These are phyloP conservation scores for Stramonita haemastoma DNA, from an alignment of 2,888 invertebrate species.

Conservation along the genomic window DNA sequence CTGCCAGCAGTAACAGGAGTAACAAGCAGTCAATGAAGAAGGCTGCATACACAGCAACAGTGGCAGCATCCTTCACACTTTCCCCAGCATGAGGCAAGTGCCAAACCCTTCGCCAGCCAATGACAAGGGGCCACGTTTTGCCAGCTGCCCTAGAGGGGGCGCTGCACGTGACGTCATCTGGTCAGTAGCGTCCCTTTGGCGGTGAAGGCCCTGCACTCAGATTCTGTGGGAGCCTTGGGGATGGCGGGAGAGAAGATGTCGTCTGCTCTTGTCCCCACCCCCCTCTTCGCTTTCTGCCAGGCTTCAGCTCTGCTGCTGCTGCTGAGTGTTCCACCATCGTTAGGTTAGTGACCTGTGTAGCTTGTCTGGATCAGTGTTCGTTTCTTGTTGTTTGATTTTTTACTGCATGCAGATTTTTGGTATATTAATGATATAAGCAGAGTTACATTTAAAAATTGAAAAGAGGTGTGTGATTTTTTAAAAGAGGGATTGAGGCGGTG, in stretches of 20 bases:
- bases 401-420: no score
- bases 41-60: background rate
- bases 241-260: background rate
- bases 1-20: background rate
- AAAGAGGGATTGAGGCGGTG: no score
- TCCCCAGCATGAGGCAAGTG: background rate
- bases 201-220: background rate
- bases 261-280: background rate
- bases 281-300: background rate
- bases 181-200: background rate
- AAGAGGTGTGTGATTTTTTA: no score
- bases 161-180: slow-evolving; percentile 10
- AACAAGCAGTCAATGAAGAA: background rate
- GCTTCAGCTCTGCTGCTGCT: background rate
- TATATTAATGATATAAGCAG: no score
- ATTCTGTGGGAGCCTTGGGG: background rate
- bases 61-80: no score
- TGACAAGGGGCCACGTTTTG: background rate
- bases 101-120: background rate
- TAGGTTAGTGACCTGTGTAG: background rate
- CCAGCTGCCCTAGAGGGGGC: background rate
- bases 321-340: background rate
- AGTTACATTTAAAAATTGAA: no score
- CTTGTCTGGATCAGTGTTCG: no score
- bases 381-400: no score